Evolutionary conservation across 2,113 vertebrate species (phyloP).

Genomic region (Monarcha castaneiventris): DNA sequence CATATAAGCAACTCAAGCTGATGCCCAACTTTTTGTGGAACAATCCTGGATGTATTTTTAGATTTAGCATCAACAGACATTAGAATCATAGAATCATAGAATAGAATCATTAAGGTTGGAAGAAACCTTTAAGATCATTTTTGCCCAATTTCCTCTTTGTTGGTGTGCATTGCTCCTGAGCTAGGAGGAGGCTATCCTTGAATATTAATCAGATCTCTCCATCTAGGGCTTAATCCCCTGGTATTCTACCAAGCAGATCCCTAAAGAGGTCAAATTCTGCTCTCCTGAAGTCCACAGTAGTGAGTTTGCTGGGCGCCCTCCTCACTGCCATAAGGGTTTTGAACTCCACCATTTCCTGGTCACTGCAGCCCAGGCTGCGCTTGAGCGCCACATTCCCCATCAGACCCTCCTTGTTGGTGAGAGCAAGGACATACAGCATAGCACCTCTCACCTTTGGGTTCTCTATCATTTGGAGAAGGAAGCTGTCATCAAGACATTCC

Average conservation of each 20-base stretch:
- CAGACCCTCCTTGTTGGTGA: neutral
- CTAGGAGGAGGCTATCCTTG: neutral
- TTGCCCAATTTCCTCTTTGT: neutral
- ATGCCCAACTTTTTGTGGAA: neutral
- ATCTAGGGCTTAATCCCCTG: neutral
- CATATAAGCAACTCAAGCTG: neutral
- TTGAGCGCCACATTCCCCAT: neutral
- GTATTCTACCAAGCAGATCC: neutral
- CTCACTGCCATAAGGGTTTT: neutral
- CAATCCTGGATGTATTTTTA: neutral
- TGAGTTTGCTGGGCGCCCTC: neutral
- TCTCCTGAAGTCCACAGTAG: neutral
- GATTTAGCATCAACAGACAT: neutral
- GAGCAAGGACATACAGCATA: neutral
- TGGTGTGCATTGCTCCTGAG: accelerated
- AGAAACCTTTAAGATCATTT: neutral
- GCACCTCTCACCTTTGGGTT: neutral
- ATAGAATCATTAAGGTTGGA: neutral
- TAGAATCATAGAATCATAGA: neutral
- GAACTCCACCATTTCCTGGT: neutral
- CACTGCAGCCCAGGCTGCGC: neutral
- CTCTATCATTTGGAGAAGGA: neutral
- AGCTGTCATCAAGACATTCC: neutral
- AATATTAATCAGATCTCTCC: too few species aligned
- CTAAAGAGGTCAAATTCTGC: neutral